phyloP scores from a whole-genome alignment of 2,113 vertebrate genomes.

The Rhinolophus sinicus region DNA sequence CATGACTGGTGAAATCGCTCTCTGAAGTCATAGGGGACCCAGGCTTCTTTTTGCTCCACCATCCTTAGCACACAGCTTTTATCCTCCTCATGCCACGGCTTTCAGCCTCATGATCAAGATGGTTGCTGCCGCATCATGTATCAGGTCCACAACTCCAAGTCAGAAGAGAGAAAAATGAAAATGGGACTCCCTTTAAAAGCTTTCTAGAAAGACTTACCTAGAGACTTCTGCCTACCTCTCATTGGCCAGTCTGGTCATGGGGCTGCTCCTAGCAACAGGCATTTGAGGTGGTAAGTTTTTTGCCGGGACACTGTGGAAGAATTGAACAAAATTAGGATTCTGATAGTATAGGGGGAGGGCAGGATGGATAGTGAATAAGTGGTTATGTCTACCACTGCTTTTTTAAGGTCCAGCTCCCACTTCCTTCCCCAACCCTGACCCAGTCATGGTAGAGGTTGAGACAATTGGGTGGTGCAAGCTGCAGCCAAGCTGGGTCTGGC shows the following conservation, averaged over 20 bases:
- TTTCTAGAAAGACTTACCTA: not conserved
- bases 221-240: not conserved
- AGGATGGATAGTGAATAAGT: not conserved
- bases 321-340: constrained; percentile 39
- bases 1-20: not conserved
- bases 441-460: not conserved
- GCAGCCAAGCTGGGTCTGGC: not conserved
- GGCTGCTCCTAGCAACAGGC: not conserved
- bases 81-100: not conserved
- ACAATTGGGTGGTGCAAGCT: not conserved
- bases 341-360: not conserved
- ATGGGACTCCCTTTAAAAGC: not conserved
- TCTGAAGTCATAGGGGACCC: not conserved
- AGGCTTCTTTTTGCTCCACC: not conserved
- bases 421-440: not conserved
- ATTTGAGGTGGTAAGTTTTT: not conserved
- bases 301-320: not conserved
- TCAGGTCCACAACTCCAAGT: not conserved
- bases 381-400: not conserved
- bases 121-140: not conserved
- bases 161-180: not conserved
- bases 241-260: not conserved
- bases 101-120: not conserved
- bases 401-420: not conserved
- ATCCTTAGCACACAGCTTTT: not conserved